Evolutionary conservation across 2,113 vertebrate genomes (phyloP).

Genomic region (Manacus vitellinus): DNA sequence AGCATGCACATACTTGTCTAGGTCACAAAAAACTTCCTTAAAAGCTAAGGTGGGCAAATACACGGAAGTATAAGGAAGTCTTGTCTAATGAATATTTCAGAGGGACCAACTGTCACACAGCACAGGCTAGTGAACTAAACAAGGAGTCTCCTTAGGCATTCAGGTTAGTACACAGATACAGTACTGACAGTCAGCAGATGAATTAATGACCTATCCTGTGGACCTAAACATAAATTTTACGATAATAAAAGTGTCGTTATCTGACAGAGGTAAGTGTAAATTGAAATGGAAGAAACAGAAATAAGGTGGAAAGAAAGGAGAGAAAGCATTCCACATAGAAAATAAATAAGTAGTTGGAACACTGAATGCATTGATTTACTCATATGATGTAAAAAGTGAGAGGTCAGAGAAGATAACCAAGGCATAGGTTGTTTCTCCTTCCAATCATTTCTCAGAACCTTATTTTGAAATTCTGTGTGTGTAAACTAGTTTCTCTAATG

Average conservation of each 20-base stretch:
- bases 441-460: not conserved
- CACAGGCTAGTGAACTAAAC: not conserved
- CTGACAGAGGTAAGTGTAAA: not conserved
- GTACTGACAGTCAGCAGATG: not conserved
- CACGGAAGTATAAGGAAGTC: not conserved
- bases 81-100: not conserved
- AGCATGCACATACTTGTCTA: not conserved
- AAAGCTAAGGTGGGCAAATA: not conserved
- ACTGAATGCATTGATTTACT: not conserved
- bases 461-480: not conserved
- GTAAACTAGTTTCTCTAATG: not conserved
- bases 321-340: not conserved
- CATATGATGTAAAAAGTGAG: not conserved
- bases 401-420: not conserved
- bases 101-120: not conserved
- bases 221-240: not conserved
- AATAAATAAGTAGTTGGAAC: not conserved
- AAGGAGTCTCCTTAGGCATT: not conserved
- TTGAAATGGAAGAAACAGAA: not conserved
- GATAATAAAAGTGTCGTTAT: not conserved
- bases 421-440: not conserved
- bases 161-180: not conserved
- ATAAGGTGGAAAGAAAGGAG: not conserved
- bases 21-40: not conserved
- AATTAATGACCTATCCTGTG: not conserved